Percentiles rank a stretch among this genome's conserved stretches.
Conservation (phyloP, 2,113 vertebrate genomes). For the Axis porcinus region DNA sequence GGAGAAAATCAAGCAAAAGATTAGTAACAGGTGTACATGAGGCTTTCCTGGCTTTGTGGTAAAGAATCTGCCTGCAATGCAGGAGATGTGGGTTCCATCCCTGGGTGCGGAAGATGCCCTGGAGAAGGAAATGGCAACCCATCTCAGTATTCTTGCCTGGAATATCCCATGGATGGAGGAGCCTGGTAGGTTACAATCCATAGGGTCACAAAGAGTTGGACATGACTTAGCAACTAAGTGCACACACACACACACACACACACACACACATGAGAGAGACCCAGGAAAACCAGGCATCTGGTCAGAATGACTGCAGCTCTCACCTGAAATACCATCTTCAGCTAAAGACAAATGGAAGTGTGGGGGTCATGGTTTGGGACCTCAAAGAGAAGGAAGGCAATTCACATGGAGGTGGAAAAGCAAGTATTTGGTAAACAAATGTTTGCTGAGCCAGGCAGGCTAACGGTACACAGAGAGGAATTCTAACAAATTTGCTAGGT, state of each 20-base stretch:
- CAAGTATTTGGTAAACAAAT: background rate
- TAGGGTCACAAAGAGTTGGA: background rate
- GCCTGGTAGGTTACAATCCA: background rate
- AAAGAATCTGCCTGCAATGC: background rate
- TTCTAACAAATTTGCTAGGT: background rate
- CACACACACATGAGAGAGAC: background rate
- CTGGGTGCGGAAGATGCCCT: background rate
- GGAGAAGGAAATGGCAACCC: background rate
- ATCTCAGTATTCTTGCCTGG: background rate
- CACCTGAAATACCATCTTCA: background rate
- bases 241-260: background rate
- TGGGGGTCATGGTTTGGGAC: background rate
- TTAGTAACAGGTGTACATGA: background rate
- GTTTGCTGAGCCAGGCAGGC: background rate
- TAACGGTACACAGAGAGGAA: background rate
- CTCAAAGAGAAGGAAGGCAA: background rate
- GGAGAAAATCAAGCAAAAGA: background rate
- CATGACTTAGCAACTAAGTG: background rate
- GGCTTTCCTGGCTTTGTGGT: background rate
- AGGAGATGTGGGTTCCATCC: background rate
- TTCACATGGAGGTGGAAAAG: background rate
- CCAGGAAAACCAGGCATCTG: background rate
- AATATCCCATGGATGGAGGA: background rate
- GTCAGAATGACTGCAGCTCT: background rate
- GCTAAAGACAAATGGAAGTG: background rate